Conservation (phyloP, 2,888 invertebrate genomes). For the Stenodema calcarata region DNA sequence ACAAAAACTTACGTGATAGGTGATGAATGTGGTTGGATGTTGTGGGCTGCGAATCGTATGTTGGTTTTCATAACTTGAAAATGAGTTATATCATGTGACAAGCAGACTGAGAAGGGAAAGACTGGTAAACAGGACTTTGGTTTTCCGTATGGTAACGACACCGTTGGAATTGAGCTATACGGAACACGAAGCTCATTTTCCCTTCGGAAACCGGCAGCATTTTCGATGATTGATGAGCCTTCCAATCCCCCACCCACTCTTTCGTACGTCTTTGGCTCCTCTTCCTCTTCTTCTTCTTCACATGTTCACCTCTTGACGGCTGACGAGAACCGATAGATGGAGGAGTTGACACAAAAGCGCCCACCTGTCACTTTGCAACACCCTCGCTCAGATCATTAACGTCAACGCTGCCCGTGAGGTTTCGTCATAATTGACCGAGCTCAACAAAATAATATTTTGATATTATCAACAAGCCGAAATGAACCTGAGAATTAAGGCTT, state of each 20-base stretch:
- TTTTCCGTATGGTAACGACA: neutral
- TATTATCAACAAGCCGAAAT: no score
- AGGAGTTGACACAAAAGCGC: neutral
- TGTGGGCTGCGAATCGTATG: no score
- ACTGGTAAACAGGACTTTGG: neutral
- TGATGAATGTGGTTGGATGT: no score
- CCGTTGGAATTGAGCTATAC: neutral
- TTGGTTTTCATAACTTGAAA: no score
- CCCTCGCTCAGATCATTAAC: neutral
- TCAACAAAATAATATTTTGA: neutral
- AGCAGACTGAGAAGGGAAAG: no score
- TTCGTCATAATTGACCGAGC: neutral
- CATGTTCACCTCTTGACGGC: neutral
- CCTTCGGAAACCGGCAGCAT: neutral
- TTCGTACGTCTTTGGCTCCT: no score
- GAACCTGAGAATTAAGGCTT: no score
- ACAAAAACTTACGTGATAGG: no score
- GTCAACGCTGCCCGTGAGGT: neutral
- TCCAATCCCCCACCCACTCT: no score
- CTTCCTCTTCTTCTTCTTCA: no score
- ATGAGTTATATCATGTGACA: no score
- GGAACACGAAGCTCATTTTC: neutral
- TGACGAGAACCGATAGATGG: neutral
- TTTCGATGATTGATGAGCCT: neutral
- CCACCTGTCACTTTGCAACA: neutral